Conservation (phyloP, 2,888 invertebrate genomes). For the Drosophila basisetae region DNA sequence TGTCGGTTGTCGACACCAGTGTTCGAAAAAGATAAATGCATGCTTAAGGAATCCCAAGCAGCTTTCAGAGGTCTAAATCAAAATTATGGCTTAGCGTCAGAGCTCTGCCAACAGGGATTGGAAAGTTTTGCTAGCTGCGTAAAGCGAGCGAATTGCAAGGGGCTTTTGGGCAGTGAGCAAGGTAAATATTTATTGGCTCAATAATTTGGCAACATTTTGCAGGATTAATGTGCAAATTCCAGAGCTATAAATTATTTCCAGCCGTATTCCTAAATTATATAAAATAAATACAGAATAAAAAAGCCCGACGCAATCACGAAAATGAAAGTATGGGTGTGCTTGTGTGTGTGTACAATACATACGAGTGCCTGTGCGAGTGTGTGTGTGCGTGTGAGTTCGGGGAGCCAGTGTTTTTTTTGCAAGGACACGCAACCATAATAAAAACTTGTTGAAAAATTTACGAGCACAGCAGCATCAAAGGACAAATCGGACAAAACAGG, state of each 20-base stretch:
- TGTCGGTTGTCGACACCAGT: conserved; percentile 48
- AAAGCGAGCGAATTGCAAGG: not conserved
- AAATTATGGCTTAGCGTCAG: conserved; percentile 62
- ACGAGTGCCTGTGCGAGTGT: not conserved
- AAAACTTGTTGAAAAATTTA: conserved; percentile 76
- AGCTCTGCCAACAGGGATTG: conserved; percentile 50
- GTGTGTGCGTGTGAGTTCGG: conserved; percentile 10
- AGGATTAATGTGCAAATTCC: conserved; percentile 68
- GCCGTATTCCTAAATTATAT: conserved; percentile 65
- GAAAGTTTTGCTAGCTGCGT: conserved; percentile 36
- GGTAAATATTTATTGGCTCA: conserved; percentile 73
- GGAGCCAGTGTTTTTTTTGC: conserved; percentile 27
- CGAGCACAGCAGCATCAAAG: conserved; percentile 62
- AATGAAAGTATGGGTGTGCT: conserved; percentile 15
- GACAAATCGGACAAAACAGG: conserved; percentile 63
- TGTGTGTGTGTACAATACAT: not conserved
- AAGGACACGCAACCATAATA: conserved; percentile 70
- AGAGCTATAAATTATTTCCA: conserved; percentile 67
- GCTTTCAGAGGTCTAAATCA: conserved; percentile 60
- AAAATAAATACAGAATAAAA: conserved; percentile 66
- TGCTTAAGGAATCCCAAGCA: conserved; percentile 49
- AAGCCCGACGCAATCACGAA: conserved; percentile 43
- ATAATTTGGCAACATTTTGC: conserved; percentile 72
- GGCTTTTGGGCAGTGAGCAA: conserved; percentile 32
- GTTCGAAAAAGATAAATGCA: conserved; percentile 59